phyloP scores from a whole-genome alignment of 2,113 vertebrate genomes.

The Cryptotis parvus region DNA sequence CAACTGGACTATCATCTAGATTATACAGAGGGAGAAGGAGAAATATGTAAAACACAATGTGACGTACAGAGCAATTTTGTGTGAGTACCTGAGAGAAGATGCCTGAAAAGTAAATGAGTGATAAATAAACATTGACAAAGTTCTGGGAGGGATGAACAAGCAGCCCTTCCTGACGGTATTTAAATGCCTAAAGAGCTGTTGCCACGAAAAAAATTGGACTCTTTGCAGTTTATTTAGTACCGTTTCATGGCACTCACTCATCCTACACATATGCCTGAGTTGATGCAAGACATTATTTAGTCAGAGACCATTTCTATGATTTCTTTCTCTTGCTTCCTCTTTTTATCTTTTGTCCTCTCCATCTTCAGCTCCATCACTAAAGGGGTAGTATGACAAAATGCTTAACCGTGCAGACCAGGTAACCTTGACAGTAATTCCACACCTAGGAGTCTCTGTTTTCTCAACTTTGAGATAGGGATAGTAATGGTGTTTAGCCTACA shows the following conservation, averaged over 20 bases:
- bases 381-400: background rate
- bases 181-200: background rate
- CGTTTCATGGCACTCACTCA: constrained; percentile 17
- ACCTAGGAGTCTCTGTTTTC: background rate
- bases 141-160: background rate
- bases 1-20: constrained; percentile 45
- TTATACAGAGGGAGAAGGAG: background rate
- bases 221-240: background rate
- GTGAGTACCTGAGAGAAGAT: constrained; percentile 1
- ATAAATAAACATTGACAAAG: constrained; percentile 32
- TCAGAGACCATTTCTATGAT: background rate
- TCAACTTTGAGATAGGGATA: background rate
- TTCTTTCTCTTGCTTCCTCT: background rate
- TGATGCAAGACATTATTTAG: background rate
- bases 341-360: background rate
- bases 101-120: constrained; percentile 27
- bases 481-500: background rate
- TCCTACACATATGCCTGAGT: constrained; percentile 6
- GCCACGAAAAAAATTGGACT: background rate
- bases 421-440: background rate
- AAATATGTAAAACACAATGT: background rate
- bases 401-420: too few species aligned
- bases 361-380: background rate
- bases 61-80: constrained; percentile 3
- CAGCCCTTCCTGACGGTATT: background rate